Base-by-base conservation (phyloP, 2,888 invertebrate species). In the Eledone cirrhosa region DNA sequence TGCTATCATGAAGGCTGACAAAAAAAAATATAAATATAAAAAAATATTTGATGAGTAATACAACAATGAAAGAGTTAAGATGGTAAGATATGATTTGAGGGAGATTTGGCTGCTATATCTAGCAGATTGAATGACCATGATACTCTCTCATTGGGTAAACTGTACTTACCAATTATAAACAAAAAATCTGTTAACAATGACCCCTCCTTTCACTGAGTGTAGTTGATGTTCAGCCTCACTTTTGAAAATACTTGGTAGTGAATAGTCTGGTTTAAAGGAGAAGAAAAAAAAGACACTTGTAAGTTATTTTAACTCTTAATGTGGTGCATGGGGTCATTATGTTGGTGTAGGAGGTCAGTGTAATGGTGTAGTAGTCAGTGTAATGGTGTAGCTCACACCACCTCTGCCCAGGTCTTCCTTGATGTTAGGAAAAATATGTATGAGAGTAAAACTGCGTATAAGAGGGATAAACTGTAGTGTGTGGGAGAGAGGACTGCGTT, bases 141-240 rank as follows among this genome's bases (percentile, higher is more conserved):
- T 5, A 11, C 41, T 41, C 5, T 11, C 41, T 16, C 24, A 77
- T 27, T 27, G n/a, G 72, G 27, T 31, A 47, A 65, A 29, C 27
- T 22, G 29, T 90, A 92, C 92, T 92, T 91, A 94, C 90, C 91
- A 91, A 80, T 90, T 89, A 90, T 95, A 97, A 77, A 95, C 94
- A 47, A 97, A 92, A 91, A 95, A 95, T 84, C 95, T 94, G 0
- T 95, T 95, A 13, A 98, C 93, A 89, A 93, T 93, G 22, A 95
- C 91, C 0, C 98, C 98, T 0, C 97, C 97, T 89, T 96, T 95
- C 78, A 93, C 92, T 76, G 92, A 92, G 90, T 97, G 88, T 31
- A 79, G 81, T 74, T 81, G 75, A 77, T 78, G 82, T 77, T 81
- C 79, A 5, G 29, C 69, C 29, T 75, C 63, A 48, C 77, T 77